phyloP scores from a whole-genome alignment of 2,797 vertebrate genomes.

The Cyprinodon diabolis region DNA sequence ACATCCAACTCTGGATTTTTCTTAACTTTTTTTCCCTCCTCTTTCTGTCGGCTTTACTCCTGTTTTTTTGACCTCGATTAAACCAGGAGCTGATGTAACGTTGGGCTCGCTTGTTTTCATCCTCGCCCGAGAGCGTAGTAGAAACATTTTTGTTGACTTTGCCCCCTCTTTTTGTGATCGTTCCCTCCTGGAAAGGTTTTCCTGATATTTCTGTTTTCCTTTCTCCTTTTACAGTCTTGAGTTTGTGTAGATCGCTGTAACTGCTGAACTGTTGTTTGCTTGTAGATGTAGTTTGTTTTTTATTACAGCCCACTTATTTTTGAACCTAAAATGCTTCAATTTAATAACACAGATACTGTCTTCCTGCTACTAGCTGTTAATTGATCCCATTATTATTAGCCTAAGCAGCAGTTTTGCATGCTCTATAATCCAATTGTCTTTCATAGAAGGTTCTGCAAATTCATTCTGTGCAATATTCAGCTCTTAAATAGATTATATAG shows the following conservation, averaged over 20 bases:
- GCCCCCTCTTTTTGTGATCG: slow-evolving; percentile 8
- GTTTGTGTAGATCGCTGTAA: neutral
- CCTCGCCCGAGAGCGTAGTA: slow-evolving; percentile 32
- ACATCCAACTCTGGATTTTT: slow-evolving; percentile 14
- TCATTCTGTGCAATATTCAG: slow-evolving; percentile 20
- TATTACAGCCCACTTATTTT: neutral
- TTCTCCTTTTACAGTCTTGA: neutral
- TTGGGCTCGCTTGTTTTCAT: slow-evolving; percentile 44
- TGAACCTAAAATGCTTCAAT: neutral
- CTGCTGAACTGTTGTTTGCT: neutral
- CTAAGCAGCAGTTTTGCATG: slow-evolving; percentile 32
- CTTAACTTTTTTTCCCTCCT: slow-evolving; percentile 33
- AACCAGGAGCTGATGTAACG: slow-evolving; percentile 52
- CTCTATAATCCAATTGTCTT: slow-evolving; percentile 29
- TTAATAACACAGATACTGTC: neutral
- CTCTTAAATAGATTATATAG: slow-evolving; percentile 7
- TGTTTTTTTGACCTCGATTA: slow-evolving; percentile 64
- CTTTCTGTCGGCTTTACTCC: slow-evolving; percentile 1
- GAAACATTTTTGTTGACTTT: slow-evolving; percentile 53
- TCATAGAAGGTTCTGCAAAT: slow-evolving; percentile 15
- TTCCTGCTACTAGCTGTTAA: neutral
- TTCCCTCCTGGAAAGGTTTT: slow-evolving; percentile 10
- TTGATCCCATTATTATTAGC: slow-evolving; percentile 14
- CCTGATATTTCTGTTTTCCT: slow-evolving; percentile 18
- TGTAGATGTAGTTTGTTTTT: neutral